phyloP scores from a whole-genome alignment of 2,888 invertebrate species.

The Spatulosminthurus flaviceps region DNA sequence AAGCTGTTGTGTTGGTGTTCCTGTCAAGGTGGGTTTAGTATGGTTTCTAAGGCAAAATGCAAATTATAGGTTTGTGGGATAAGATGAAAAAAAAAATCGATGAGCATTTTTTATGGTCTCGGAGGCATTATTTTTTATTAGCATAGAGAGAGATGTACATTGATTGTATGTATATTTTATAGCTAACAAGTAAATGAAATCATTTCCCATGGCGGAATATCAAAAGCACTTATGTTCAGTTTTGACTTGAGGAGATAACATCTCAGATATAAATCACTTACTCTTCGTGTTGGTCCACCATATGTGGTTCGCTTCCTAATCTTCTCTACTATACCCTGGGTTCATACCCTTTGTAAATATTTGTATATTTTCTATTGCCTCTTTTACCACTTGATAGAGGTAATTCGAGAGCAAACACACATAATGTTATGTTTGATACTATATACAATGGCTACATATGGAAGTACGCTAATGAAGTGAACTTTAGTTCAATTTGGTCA shows the following conservation, averaged over 20 bases:
- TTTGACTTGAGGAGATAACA: background rate
- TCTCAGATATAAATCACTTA: background rate
- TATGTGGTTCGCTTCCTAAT: background rate
- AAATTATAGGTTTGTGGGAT: no score
- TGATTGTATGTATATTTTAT: background rate
- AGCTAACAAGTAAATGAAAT: background rate
- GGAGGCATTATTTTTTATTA: no score
- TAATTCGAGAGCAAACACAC: background rate
- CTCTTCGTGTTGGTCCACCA: conserved; percentile 16
- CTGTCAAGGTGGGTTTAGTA: no score
- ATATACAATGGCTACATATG: no score
- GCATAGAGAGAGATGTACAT: background rate
- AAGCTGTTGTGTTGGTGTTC: no score
- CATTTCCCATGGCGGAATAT: background rate
- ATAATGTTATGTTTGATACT: no score
- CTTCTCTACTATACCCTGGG: background rate
- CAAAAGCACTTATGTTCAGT: background rate
- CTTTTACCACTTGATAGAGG: background rate
- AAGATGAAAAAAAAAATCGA: no score
- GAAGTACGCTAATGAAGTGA: no score
- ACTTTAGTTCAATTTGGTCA: no score
- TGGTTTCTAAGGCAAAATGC: no score
- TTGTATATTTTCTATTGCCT: background rate
- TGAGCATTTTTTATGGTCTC: no score
- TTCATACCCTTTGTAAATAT: background rate